Conservation (phyloP, 2,113 vertebrate species). For the Actenoides hombroni region DNA sequence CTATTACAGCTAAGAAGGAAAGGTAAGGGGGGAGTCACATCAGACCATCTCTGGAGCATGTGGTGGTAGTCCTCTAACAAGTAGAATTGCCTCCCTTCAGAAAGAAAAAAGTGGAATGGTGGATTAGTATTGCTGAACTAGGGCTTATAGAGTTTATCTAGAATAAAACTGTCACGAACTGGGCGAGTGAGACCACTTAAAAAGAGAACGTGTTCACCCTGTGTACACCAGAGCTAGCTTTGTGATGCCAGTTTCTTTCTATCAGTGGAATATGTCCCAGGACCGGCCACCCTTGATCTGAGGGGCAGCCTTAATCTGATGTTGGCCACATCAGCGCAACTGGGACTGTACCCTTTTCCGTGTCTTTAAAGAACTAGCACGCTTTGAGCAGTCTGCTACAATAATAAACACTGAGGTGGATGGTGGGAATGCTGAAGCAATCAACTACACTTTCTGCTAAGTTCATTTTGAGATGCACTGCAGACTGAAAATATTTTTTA, state of each 20-base stretch:
- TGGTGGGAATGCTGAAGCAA: neutral
- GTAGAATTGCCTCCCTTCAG: neutral
- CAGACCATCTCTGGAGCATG: neutral
- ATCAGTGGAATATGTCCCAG: accelerated
- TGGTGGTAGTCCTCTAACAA: neutral
- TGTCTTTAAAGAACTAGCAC: neutral
- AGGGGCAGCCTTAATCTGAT: neutral
- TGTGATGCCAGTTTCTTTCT: neutral
- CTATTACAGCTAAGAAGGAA: neutral
- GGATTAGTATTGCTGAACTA: neutral
- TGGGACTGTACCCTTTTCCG: neutral
- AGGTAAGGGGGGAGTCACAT: neutral
- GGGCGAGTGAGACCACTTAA: neutral
- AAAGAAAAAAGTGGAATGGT: neutral
- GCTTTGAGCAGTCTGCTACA: neutral
- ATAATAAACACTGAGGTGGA: constrained; percentile 6
- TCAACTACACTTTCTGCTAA: constrained; percentile 14
- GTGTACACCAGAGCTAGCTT: neutral
- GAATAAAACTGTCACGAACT: neutral
- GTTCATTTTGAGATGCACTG: neutral
- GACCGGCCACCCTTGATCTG: neutral
- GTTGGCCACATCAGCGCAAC: neutral
- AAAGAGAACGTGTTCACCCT: neutral
- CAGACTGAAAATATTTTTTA: neutral
- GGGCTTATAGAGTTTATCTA: neutral